phyloP scores from a whole-genome alignment of 2,113 vertebrate species.

The Tragelaphus strepsiceros region DNA sequence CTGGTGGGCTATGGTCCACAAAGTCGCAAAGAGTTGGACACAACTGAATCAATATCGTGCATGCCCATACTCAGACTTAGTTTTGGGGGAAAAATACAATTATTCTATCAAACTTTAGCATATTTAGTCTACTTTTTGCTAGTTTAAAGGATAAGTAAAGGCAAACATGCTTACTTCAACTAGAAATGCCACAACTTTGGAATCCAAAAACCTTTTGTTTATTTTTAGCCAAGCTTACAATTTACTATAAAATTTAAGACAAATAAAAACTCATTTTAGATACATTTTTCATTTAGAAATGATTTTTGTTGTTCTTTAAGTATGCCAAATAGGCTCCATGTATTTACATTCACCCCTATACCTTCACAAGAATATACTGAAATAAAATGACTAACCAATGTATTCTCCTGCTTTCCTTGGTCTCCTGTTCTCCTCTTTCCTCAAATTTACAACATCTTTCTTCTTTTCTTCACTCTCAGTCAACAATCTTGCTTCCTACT shows the following conservation, averaged over 20 bases:
- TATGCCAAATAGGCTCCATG: neutral
- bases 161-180: neutral
- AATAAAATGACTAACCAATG: neutral
- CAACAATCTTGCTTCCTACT: neutral
- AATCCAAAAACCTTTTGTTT: neutral
- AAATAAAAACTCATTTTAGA: neutral
- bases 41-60: neutral
- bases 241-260: neutral
- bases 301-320: neutral
- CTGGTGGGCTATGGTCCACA: neutral
- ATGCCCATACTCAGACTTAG: fast-evolving
- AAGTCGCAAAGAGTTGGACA: neutral
- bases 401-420: neutral
- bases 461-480: neutral
- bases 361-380: neutral
- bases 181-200: neutral
- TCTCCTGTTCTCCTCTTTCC: neutral
- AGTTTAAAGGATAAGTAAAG: neutral
- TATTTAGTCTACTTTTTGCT: neutral
- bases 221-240: neutral
- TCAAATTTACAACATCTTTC: neutral
- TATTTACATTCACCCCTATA: neutral
- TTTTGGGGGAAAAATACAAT: neutral
- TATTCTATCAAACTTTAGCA: neutral
- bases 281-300: neutral